Conservation (phyloP, 2,113 vertebrate species). For the Hydrochoerus hydrochaeris region DNA sequence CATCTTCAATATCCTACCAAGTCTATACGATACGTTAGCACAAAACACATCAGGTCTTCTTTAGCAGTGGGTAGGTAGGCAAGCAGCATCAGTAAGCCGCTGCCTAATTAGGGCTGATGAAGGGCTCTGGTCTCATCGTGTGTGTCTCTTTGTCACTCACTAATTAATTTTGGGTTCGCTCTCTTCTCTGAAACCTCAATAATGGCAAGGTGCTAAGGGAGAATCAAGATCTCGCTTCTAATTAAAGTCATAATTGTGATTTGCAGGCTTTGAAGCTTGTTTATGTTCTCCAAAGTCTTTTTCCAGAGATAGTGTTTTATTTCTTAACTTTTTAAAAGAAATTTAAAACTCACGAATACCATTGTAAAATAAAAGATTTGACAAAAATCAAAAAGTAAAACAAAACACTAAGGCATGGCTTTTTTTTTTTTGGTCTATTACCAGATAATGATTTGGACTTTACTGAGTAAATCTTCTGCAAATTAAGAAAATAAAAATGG, state of each 20-base stretch:
- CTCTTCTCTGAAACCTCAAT: constrained; percentile 47
- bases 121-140: constrained; percentile 49
- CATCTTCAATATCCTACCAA: constrained; percentile 40
- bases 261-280: not conserved
- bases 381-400: not conserved
- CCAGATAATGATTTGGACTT: not conserved
- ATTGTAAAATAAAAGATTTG: not conserved
- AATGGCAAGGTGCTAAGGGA: not conserved
- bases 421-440: not conserved
- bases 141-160: constrained; percentile 56
- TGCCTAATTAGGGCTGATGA: constrained; percentile 63
- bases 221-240: constrained; percentile 51
- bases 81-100: not conserved
- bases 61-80: not conserved
- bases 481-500: not conserved
- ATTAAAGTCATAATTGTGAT: constrained; percentile 74
- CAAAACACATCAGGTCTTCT: not conserved
- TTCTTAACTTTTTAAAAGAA: not conserved
- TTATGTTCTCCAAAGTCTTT: not conserved
- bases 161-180: constrained; percentile 78
- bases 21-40: not conserved
- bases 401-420: not conserved
- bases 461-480: not conserved
- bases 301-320: not conserved
- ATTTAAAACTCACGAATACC: not conserved